A percentile compares a stretch with the other conserved stretches of the same genome.
phyloP scores from a whole-genome alignment of 2,888 invertebrate species.

The Acleris sparsana region DNA sequence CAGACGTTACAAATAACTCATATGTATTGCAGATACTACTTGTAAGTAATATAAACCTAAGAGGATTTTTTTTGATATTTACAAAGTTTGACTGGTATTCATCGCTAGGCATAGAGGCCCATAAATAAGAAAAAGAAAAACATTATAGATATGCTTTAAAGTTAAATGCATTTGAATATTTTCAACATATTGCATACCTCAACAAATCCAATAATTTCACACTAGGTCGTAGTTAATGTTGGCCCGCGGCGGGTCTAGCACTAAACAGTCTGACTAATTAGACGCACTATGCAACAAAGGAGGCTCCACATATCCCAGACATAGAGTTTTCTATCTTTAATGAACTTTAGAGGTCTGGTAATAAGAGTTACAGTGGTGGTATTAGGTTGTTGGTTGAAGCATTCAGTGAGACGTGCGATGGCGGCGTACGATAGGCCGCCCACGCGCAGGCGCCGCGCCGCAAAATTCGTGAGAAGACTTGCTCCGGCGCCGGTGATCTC shows the following conservation, averaged over 20 bases:
- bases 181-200: constrained; percentile 44
- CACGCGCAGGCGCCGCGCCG: constrained; percentile 78
- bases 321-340: constrained; percentile 37
- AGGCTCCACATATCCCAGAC: constrained; percentile 41
- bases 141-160: constrained; percentile 38
- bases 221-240: constrained; percentile 63
- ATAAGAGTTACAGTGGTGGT: constrained; percentile 50
- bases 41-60: too few relatives aligned
- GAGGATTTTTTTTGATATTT: too few relatives aligned
- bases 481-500: constrained; percentile 64
- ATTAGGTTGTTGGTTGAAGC: constrained; percentile 54
- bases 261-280: constrained; percentile 83
- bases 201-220: constrained; percentile 74
- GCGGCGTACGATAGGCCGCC: constrained; percentile 77
- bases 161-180: constrained; percentile 8
- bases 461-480: constrained; percentile 80
- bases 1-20: constrained; percentile 63
- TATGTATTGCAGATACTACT: constrained; percentile 44
- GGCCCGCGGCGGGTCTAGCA: constrained; percentile 69
- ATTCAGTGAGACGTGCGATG: constrained; percentile 68
- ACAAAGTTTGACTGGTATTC: too few relatives aligned
- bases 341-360: constrained; percentile 50
- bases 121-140: too few relatives aligned
- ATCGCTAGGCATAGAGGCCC: too few relatives aligned
- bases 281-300: constrained; percentile 79